Base-by-base conservation (phyloP, 2,113 vertebrate species). In the Scomber japonicus region DNA sequence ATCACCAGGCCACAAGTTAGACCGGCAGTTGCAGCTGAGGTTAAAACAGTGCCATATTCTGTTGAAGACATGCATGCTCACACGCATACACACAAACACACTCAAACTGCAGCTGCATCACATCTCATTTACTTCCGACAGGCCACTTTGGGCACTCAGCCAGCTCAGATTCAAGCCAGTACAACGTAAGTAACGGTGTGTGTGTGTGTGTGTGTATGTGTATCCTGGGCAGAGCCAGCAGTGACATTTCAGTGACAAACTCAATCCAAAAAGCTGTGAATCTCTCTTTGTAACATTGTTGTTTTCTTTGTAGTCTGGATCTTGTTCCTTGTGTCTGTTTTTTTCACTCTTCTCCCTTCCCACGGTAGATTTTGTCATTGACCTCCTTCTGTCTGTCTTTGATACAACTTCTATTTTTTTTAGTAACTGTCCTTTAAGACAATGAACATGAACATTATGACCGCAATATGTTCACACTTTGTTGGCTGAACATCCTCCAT, bases 51-150 rank as follows among this genome's bases (percentile, higher is more conserved):
- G 69, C 40, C 82, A 73, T 12, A 50, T 57, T 75, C 71, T 78
- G 76, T 72, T 64, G 45, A 7, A 3, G 49, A 67, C 35, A 62
- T 60, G 83, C 83, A 75, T 17, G 48, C 48, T 60, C 48, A 16
- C 54, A 21, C 68, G 59, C 54, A 49, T 53, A 71, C 69, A 27
- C 69, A 71, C 69, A 81, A 63, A 75, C 57, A 89, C 83, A 79
- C 78, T 81, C 54, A 1, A 66, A 77, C 77, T 66, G 89, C 96
- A 97, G 96, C 96, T 97, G 95, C 81, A 93, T 84, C 75, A 51
- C 90, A 84, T 97, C 96, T 94, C 89, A 85, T 86, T 95, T 94
- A 94, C 94, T 95, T 95, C 93, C 94, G 94, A 96, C 95, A 96
- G 89, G 79, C 87, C 90, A 85, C 76, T 90, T 90, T 78, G 94